A percentile compares a stretch with the other conserved stretches of the same genome.
Evolutionary conservation across 2,888 invertebrate genomes (phyloP).

Genomic region (Kryphioiulus occultus): DNA sequence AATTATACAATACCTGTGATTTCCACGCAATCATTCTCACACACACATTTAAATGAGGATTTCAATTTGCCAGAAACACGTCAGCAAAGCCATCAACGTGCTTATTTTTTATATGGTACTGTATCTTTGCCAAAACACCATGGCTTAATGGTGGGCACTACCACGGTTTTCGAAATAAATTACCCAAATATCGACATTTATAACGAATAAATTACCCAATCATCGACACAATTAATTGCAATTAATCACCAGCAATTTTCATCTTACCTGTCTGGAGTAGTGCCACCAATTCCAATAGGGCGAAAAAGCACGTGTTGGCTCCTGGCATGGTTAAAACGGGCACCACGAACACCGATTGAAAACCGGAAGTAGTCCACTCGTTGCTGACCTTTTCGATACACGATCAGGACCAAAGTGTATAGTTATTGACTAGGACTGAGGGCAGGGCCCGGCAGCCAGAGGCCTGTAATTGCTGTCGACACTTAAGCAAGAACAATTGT

Average conservation of each 20-base stretch:
- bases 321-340: background rate
- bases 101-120: no score
- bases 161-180: no score
- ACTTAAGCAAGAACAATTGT: background rate
- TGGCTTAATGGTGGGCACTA: no score
- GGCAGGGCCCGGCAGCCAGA: background rate
- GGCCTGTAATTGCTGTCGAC: background rate
- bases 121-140: no score
- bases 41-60: no score
- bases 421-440: background rate
- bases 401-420: background rate
- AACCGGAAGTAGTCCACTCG: background rate
- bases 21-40: no score
- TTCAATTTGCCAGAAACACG: no score
- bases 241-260: background rate
- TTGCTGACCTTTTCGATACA: background rate
- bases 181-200: no score
- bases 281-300: conserved; percentile 11
- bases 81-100: no score
- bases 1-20: no score
- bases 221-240: no score
- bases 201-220: no score
- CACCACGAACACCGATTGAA: background rate
- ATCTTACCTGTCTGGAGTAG: background rate
- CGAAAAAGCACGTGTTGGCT: conserved; percentile 1